These are phyloP conservation scores for Eupsittula cactorum DNA, from an alignment of 2,113 vertebrate genomes.

Conservation along the genomic window DNA sequence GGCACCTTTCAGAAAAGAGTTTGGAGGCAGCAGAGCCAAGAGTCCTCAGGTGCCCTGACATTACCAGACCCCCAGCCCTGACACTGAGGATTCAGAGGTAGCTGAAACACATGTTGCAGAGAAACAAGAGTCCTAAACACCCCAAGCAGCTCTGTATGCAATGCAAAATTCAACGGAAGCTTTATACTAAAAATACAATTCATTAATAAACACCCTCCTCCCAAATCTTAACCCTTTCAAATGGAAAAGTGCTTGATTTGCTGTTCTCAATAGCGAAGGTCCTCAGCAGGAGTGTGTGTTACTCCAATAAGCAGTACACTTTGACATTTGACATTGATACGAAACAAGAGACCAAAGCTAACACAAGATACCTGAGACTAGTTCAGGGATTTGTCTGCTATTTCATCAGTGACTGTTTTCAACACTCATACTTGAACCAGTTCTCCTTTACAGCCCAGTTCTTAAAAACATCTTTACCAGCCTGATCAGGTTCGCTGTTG, in stretches of 20 bases:
- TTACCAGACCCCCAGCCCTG: fast-evolving
- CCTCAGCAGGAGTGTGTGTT: fast-evolving
- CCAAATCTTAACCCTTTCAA: background rate
- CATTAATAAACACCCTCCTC: fast-evolving
- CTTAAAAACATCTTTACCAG: fast-evolving
- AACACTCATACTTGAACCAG: background rate
- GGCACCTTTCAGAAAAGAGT: background rate
- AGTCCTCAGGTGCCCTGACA: fast-evolving
- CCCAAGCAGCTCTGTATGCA: background rate
- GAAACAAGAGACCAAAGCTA: background rate
- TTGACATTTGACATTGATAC: background rate
- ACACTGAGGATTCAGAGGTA: background rate
- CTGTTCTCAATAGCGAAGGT: background rate
- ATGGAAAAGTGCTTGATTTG: background rate
- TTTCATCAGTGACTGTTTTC: background rate
- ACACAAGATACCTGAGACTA: background rate
- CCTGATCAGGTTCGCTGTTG: background rate
- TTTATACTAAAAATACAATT: background rate
- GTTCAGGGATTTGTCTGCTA: background rate
- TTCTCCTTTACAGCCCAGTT: background rate
- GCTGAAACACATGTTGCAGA: fast-evolving
- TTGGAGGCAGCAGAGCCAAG: background rate
- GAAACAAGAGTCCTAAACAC: background rate
- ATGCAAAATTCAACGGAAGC: background rate
- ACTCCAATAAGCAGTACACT: background rate